A percentile compares a stretch with the other conserved stretches of the same genome.
Conservation (phyloP, 1,140 invertebrate species). For the Berghia stephanieae region DNA sequence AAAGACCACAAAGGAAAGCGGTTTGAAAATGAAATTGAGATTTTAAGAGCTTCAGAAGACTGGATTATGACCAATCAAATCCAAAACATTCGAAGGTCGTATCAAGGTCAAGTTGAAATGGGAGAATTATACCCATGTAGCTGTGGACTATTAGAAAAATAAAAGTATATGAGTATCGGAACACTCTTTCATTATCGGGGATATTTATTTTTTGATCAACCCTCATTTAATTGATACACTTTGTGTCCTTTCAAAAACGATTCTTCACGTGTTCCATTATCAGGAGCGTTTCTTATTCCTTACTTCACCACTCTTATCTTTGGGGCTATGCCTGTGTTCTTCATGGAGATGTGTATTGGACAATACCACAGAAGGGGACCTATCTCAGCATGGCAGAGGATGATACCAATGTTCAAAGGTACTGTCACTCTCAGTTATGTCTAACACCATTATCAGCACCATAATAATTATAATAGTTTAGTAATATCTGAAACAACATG, state of each 20-base stretch:
- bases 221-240: neutral
- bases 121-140: neutral
- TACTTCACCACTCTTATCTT: constrained; percentile 66
- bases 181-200: neutral
- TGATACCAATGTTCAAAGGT: constrained; percentile 97
- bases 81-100: too few relatives aligned
- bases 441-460: neutral
- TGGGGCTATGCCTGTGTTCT: constrained; percentile 68
- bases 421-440: constrained; percentile 12
- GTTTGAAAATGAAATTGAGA: too few relatives aligned
- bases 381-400: constrained; percentile 73
- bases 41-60: too few relatives aligned
- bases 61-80: too few relatives aligned
- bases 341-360: constrained; percentile 68
- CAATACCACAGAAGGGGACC: constrained; percentile 67
- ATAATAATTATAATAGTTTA: constrained; percentile 16
- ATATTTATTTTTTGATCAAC: neutral
- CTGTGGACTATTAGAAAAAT: neutral
- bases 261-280: constrained; percentile 26
- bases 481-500: neutral
- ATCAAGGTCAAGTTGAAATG: too few relatives aligned
- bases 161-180: neutral
- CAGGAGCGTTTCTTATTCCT: constrained; percentile 66
- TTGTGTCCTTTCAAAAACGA: neutral
- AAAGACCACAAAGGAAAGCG: too few relatives aligned